These are phyloP conservation scores for Monomorium pharaonis DNA, from an alignment of 1,140 invertebrate genomes.

Conservation along the genomic window DNA sequence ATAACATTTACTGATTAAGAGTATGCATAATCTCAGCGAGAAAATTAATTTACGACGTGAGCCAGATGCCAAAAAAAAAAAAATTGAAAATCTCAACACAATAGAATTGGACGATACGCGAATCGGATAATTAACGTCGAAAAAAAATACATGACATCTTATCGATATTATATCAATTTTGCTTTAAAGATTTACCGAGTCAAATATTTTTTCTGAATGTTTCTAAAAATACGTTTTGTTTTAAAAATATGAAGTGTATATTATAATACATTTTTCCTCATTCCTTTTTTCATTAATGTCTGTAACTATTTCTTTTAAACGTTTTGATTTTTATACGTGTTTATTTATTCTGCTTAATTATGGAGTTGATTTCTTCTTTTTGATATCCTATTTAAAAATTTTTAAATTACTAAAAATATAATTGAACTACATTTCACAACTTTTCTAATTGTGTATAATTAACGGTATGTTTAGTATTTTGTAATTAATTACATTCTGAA, in stretches of 20 bases:
- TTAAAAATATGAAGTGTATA: background rate
- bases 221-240: background rate
- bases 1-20: slow-evolving; percentile 20
- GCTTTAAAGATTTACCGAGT: background rate
- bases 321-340: background rate
- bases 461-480: background rate
- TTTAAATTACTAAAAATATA: background rate
- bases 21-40: slow-evolving; percentile 14
- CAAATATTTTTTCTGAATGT: background rate
- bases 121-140: slow-evolving; percentile 15
- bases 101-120: background rate
- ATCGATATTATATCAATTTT: slow-evolving; percentile 8
- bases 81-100: slow-evolving; percentile 3
- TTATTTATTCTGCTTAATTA: background rate
- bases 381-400: background rate
- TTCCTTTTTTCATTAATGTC: background rate
- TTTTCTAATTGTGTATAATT: background rate
- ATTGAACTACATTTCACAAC: background rate
- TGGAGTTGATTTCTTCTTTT: background rate
- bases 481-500: background rate
- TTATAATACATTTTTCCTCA: background rate
- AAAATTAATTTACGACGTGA: background rate
- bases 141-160: slow-evolving; percentile 27
- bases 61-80: background rate
- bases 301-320: background rate